Percentiles rank a stretch among this genome's conserved stretches.
These are phyloP conservation scores for Calidris pygmaea DNA, from an alignment of 2,113 vertebrate genomes.

Conservation along the genomic window DNA sequence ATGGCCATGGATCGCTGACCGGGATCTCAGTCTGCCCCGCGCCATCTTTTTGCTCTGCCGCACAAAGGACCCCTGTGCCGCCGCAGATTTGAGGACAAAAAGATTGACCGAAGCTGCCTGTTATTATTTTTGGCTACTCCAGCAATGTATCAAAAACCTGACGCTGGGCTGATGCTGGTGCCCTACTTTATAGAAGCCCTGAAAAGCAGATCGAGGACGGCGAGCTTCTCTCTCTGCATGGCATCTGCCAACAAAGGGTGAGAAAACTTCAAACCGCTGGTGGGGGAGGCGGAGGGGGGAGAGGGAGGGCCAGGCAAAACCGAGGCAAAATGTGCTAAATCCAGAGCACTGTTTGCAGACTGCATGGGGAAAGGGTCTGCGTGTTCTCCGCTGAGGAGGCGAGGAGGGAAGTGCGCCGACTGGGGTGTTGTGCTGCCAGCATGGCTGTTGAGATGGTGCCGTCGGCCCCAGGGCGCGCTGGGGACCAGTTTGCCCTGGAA, in stretches of 20 bases:
- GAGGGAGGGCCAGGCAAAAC: neutral
- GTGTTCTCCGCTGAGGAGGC: neutral
- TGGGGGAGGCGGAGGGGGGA: neutral
- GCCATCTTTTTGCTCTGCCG: neutral
- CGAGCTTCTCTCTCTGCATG: slow-evolving; percentile 46
- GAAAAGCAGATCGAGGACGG: slow-evolving; percentile 65
- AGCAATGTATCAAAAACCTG: slow-evolving; percentile 63
- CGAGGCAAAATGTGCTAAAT: neutral
- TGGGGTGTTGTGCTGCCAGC: neutral
- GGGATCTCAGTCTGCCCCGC: neutral
- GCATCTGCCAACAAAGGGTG: slow-evolving; percentile 57
- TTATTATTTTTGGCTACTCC: slow-evolving; percentile 56
- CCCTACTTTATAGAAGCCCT: slow-evolving; percentile 63
- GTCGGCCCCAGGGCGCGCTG: rapidly evolving
- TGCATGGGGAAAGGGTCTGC: neutral
- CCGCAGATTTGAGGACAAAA: neutral
- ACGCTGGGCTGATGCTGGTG: slow-evolving; percentile 39
- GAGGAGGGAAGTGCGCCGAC: neutral
- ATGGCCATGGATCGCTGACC: neutral
- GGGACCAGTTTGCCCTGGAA: neutral
- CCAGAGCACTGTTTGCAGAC: neutral
- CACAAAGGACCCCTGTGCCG: slow-evolving; percentile 17
- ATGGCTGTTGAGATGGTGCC: neutral
- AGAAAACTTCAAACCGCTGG: slow-evolving; percentile 42
- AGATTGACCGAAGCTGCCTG: slow-evolving; percentile 21